phyloP scores from a whole-genome alignment of 2,797 vertebrate species.

The Chaunax sp. region DNA sequence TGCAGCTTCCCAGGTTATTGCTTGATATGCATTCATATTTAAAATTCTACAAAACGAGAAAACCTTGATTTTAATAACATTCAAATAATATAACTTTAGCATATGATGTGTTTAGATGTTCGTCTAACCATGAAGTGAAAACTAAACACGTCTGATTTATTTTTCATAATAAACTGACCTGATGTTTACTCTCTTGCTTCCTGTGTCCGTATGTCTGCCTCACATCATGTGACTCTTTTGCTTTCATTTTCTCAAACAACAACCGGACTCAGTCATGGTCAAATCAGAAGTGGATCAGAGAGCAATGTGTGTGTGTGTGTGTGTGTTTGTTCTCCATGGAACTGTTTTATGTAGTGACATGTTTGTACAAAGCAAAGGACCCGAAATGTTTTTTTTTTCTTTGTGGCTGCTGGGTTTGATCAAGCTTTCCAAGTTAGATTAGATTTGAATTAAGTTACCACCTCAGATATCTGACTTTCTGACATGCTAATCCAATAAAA shows the following conservation, averaged over 20 bases:
- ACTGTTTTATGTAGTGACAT: constrained; percentile 1
- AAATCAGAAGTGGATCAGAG: constrained; percentile 8
- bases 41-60: not conserved
- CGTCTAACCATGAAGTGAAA: constrained; percentile 1
- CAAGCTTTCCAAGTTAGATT: not conserved
- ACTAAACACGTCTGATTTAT: constrained; percentile 28
- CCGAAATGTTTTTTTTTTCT: constrained; percentile 1
- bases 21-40: not conserved
- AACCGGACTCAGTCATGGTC: constrained; percentile 29
- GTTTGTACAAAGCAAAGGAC: constrained; percentile 14
- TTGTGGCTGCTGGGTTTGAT: not conserved
- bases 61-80: not conserved
- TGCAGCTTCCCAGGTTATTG: not conserved
- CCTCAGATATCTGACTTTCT: not conserved
- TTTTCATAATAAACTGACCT: constrained; percentile 12
- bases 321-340: not conserved
- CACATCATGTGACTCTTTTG: constrained; percentile 35
- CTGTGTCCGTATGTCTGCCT: constrained; percentile 10
- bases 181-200: constrained; percentile 38
- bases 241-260: constrained; percentile 28
- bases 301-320: not conserved
- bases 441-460: not conserved
- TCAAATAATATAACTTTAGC: not conserved
- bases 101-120: not conserved
- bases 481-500: too few relatives aligned